Base-by-base conservation (phyloP, 2,888 invertebrate species). In the Neoscelio sp. region DNA sequence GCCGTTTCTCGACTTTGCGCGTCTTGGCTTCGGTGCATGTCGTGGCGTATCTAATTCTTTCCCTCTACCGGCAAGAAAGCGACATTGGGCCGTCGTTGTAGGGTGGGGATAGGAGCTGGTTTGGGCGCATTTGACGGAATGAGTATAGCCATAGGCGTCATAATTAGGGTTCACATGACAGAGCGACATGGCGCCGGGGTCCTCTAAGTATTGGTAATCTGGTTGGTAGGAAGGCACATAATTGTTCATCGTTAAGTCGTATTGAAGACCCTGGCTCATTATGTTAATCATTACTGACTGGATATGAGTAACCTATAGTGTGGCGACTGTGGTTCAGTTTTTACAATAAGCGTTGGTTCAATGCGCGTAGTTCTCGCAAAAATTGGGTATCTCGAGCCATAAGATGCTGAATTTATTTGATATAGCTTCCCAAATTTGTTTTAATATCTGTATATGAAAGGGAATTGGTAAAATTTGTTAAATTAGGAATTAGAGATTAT, bases 381-480 rank as follows among this genome's bases (percentile, higher is more conserved):
- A 93, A 40, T 93, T 92, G 38, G 94, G 91, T 26, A 96, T 93
- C 79, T 95, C 95, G 33, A 93, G 90, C 95, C 96, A 96, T 1
- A 91, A 91, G 20, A 92, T 89, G 30, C 91, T 91, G 76, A 91
- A 92, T 10, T 91, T 87, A 65, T 92, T 90, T 56, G 94, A 93
- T 13, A 94, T 92, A 33, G 94, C 92, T 86, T 96, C 95, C 93
- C 95, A 95, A 82, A 96, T 94, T 76, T 94, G 93, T 73, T 94
- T 94, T 91, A 96, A 92, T 86, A 96, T 95, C 95, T 95, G 86
- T 52, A n/a, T n/a, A n/a, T n/a, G n/a, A n/a, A n/a, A n/a, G n/a
- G n/a, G n/a, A n/a, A n/a, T n/a, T n/a, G n/a, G n/a, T n/a, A n/a
- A n/a, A n/a, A n/a, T n/a, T n/a, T n/a, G n/a, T n/a, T n/a, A n/a